A percentile compares a stretch with the other conserved stretches of the same genome.
Evolutionary conservation across 2,888 invertebrate species (phyloP).

Genomic region (Eumacrocentrus americanus): DNA sequence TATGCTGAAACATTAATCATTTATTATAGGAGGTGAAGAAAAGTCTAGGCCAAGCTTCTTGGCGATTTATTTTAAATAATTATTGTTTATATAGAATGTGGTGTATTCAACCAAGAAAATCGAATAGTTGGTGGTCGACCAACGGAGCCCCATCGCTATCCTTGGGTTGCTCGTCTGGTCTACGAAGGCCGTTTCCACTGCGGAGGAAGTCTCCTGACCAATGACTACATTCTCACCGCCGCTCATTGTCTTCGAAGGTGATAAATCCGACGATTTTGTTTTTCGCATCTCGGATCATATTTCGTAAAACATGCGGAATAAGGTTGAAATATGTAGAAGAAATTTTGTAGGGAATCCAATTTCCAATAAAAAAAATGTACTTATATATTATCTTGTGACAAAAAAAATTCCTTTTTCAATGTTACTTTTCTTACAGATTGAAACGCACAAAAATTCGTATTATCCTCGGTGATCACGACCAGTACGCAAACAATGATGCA

Average conservation of each 20-base stretch:
- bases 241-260: conserved; percentile 87
- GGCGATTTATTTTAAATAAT: too few species aligned
- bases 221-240: conserved; percentile 84
- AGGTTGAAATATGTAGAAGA: too few species aligned
- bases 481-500: conserved; percentile 78
- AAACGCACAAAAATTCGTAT: conserved; percentile 82
- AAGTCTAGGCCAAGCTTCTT: too few species aligned
- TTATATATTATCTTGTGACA: too few species aligned
- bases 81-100: conserved; percentile 70
- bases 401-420: too few species aligned
- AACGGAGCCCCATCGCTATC: conserved; percentile 81
- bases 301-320: too few species aligned
- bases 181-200: conserved; percentile 91
- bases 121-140: conserved; percentile 85
- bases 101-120: conserved; percentile 82
- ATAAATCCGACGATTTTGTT: too few species aligned
- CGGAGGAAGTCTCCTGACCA: conserved; percentile 81
- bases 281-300: too few species aligned
- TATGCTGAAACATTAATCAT: background rate
- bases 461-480: conserved; percentile 84
- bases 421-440: conserved; percentile 65
- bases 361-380: too few species aligned
- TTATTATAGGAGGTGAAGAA: background rate
- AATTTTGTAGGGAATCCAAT: too few species aligned
- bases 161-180: conserved; percentile 85